Conservation (phyloP, 30 jellyfish, hydroid and myxozoan genomes). For the Clytia hemisphaerica region DNA sequence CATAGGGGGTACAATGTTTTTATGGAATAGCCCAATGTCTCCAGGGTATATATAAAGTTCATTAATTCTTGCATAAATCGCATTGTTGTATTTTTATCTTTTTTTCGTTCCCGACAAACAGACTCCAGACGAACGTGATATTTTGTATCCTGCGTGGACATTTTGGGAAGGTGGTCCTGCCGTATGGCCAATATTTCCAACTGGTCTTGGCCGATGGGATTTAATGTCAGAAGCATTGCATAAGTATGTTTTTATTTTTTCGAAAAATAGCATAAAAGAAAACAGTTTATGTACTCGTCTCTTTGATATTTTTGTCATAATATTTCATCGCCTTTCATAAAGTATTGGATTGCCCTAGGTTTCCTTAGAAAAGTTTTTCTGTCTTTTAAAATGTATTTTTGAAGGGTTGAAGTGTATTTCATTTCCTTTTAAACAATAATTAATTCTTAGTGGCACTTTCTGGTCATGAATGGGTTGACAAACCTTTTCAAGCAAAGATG, state of each 20-base stretch:
- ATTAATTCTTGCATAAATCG: too few relatives aligned
- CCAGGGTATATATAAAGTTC: background rate
- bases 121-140: constrained; percentile 65
- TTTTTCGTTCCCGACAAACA: background rate
- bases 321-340: too few relatives aligned
- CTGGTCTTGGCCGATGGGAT: constrained; percentile 94
- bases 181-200: constrained; percentile 83
- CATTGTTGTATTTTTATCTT: background rate
- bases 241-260: constrained; percentile 33
- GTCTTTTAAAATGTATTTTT: too few relatives aligned
- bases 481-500: too few relatives aligned
- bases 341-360: too few relatives aligned
- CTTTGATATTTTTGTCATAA: background rate
- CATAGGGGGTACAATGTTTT: too few relatives aligned
- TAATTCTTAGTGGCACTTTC: too few relatives aligned
- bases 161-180: constrained; percentile 99
- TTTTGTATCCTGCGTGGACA: constrained; percentile 93
- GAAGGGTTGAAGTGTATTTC: too few relatives aligned
- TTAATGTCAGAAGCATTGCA: constrained; percentile 38
- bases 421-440: too few relatives aligned
- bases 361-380: too few relatives aligned
- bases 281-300: background rate
- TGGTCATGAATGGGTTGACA: too few relatives aligned
- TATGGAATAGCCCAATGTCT: too few relatives aligned
- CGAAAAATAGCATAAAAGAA: background rate